Conservation (phyloP, 2,797 vertebrate species). For the Gallinago nigripennis region DNA sequence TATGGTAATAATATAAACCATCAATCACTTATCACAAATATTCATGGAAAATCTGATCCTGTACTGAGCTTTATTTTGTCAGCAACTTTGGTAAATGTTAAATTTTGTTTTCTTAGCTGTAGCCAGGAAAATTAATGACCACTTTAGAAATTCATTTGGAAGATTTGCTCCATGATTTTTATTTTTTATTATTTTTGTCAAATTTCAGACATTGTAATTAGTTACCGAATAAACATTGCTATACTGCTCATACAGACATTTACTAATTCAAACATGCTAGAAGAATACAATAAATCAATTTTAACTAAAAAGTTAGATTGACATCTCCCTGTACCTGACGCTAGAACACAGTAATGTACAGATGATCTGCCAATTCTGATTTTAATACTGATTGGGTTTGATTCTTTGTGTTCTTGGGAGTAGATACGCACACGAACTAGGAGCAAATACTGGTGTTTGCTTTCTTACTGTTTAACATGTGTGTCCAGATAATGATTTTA, state of each 20-base stretch:
- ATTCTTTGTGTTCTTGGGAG: not conserved
- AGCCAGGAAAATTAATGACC: not conserved
- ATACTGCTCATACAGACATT: not conserved
- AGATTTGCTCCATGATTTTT: not conserved
- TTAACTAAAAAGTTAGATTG: not conserved
- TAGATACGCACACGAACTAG: not conserved
- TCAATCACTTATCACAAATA: slow-evolving; percentile 27
- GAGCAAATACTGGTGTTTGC: not conserved
- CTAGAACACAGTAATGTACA: not conserved
- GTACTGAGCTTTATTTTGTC: slow-evolving; percentile 30
- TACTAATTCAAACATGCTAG: not conserved
- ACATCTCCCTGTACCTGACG: not conserved
- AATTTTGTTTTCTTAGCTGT: slow-evolving; percentile 13
- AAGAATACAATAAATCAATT: not conserved
- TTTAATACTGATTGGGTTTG: not conserved
- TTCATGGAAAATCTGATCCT: slow-evolving; percentile 35
- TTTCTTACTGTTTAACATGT: not conserved
- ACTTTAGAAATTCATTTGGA: slow-evolving; percentile 3
- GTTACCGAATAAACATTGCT: not conserved
- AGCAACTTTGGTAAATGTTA: not conserved
- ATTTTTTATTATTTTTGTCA: not conserved
- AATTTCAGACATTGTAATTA: not conserved
- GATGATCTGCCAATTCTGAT: not conserved
- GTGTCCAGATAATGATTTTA: not conserved
- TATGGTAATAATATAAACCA: slow-evolving; percentile 49